Percentiles rank a stretch among this genome's conserved stretches.
phyloP scores from a whole-genome alignment of 2,888 invertebrate species.

The Cephus rjabovi region DNA sequence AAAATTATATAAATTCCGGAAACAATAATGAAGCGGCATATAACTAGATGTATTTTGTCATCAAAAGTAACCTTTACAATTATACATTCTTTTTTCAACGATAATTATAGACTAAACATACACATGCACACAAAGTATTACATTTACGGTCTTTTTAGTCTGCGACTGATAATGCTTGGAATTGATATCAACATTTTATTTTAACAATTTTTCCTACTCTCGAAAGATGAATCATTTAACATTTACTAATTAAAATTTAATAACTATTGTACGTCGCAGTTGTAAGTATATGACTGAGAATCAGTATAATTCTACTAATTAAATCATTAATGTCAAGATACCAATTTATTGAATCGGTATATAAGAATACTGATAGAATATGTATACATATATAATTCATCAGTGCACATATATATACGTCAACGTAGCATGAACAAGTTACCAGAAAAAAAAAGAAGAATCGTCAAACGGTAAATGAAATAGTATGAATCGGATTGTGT shows the following conservation, averaged over 20 bases:
- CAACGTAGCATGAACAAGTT: not conserved
- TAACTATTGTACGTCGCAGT: not conserved
- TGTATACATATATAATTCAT: too few species aligned
- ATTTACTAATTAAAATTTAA: not conserved
- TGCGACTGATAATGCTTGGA: not conserved
- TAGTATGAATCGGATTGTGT: not conserved
- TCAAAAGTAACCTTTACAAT: not conserved
- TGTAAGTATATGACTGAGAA: not conserved
- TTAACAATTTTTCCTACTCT: not conserved
- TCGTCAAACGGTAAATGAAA: not conserved
- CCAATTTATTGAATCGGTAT: too few species aligned
- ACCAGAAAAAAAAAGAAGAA: not conserved
- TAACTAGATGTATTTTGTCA: not conserved
- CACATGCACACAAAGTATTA: not conserved
- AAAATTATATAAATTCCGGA: not conserved
- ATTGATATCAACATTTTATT: not conserved
- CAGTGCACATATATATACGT: not conserved
- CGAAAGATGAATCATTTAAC: not conserved
- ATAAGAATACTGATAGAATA: too few species aligned
- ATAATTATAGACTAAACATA: not conserved
- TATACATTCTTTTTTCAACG: not conserved
- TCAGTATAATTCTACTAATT: not conserved
- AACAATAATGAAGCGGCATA: not conserved
- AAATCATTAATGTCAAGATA: too few species aligned
- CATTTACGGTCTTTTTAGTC: not conserved